A percentile compares a stretch with the other conserved stretches of the same genome.
Conservation (phyloP, 2,888 invertebrate genomes). For the Ommatoiulus sabulosus region DNA sequence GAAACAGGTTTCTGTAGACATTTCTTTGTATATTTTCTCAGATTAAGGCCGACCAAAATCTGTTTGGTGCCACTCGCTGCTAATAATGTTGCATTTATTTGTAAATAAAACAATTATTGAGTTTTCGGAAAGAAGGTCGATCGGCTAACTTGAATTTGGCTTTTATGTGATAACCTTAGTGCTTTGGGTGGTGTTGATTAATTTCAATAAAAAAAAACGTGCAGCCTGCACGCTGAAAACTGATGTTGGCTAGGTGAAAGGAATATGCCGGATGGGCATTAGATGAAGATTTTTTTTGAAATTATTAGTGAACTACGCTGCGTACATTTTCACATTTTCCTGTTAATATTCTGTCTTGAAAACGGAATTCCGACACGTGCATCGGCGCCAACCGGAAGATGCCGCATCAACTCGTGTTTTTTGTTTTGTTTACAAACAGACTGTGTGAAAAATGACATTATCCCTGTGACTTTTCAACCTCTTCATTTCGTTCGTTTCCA, state of each 20-base stretch:
- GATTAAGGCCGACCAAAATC: no score
- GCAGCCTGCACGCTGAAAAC: no score
- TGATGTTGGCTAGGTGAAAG: not conserved
- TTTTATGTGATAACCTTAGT: no score
- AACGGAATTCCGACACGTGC: not conserved
- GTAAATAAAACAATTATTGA: no score
- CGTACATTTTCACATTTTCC: not conserved
- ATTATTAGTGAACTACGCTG: not conserved
- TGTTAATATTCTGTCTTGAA: not conserved
- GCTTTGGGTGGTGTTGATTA: no score
- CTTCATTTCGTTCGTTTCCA: not conserved
- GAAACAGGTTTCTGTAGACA: no score
- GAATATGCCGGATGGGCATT: not conserved
- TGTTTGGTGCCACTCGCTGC: no score
- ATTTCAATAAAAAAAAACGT: no score
- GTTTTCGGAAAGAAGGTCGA: no score
- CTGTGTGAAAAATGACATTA: slow-evolving; percentile 27
- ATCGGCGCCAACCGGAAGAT: not conserved
- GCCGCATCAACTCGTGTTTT: not conserved
- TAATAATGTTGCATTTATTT: no score
- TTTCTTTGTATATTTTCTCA: no score
- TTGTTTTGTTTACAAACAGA: slow-evolving; percentile 25
- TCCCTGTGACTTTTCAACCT: not conserved
- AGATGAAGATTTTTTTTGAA: not conserved
- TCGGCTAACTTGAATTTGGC: no score